Base-by-base conservation (phyloP, 1,140 invertebrate species). In the Apis florea region DNA sequence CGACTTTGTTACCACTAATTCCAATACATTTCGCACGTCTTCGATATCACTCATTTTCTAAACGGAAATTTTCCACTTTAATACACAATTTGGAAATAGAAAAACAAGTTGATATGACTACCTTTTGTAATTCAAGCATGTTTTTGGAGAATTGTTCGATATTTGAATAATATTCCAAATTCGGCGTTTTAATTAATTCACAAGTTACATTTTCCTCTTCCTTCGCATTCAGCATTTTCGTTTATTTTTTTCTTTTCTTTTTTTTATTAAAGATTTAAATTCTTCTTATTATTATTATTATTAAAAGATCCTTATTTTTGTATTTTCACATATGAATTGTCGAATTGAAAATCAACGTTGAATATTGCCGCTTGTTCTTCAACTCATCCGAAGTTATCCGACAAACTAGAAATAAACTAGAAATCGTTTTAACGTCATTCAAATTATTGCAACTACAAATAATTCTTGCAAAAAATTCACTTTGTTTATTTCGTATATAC, bases 381-480 rank as follows among this genome's bases (percentile, higher is more conserved):
- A 68, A 24, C 13, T n/a, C 5, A 12, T 10, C 24, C n/a, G 10
- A 24, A 19, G n/a, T 26, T 24, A 19, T 24, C 24, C 11, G 3
- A 26, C n/a, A 10, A 19, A 17, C 24, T 19, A 9, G 26, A n/a
- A 40, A 10, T 17, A 3, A 19, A 49, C 12, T 47, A n/a, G n/a
- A 47, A 15, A 47, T n/a, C 0, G 0, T 47, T 11, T 0, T 0
- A 24, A n/a, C 13, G 6, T 2, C 2, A 51, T n/a, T 17, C 11
- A 47, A 56, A 72, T 40, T 72, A 24, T n/a, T 56, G 6, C 69
- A 26, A 12, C 13, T 2, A 40, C 31, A 47, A 24, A 24, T 64
- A 21, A 53, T 75, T 64, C 61, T 76, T 76, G 51, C 74, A 64
- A 67, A 66, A 67, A 66, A 21, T 75, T 61, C 61, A 54, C 49